These are phyloP conservation scores for Oryctes rhinoceros DNA, from an alignment of 1,140 invertebrate species.

Conservation along the genomic window DNA sequence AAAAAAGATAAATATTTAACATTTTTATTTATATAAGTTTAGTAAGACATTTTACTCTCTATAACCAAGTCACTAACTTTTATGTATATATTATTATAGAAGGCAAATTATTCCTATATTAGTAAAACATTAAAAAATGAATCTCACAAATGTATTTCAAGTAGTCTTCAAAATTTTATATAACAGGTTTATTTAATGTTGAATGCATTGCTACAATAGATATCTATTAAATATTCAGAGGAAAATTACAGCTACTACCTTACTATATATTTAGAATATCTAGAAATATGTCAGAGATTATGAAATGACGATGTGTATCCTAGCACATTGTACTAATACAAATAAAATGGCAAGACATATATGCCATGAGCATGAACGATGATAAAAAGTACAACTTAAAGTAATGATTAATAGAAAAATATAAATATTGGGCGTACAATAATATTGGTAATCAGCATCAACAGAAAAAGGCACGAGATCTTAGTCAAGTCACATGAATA, in stretches of 20 bases:
- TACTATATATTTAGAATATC: background rate
- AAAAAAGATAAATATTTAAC: constrained; percentile 6
- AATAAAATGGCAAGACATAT: background rate
- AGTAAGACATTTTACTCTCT: constrained; percentile 35
- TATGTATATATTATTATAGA: constrained; percentile 20
- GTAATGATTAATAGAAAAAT: too few species aligned
- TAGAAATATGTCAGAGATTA: background rate
- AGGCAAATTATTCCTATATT: constrained; percentile 33
- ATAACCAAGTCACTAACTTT: constrained; percentile 31
- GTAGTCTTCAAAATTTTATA: constrained; percentile 33
- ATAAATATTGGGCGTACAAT: too few species aligned
- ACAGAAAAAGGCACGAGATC: too few species aligned
- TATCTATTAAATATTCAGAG: constrained; percentile 43
- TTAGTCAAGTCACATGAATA: background rate
- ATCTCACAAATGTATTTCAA: constrained; percentile 34
- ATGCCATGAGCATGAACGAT: too few species aligned
- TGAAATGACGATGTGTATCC: background rate
- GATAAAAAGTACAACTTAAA: too few species aligned
- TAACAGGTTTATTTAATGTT: constrained; percentile 22
- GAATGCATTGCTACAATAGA: constrained; percentile 41
- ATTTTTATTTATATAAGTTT: constrained; percentile 39
- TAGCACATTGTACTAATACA: background rate
- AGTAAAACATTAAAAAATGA: constrained; percentile 38
- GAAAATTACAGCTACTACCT: constrained; percentile 35
- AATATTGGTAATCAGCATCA: too few species aligned